phyloP scores from a whole-genome alignment of 2,888 invertebrate genomes.

The Azorinus chamasolen region DNA sequence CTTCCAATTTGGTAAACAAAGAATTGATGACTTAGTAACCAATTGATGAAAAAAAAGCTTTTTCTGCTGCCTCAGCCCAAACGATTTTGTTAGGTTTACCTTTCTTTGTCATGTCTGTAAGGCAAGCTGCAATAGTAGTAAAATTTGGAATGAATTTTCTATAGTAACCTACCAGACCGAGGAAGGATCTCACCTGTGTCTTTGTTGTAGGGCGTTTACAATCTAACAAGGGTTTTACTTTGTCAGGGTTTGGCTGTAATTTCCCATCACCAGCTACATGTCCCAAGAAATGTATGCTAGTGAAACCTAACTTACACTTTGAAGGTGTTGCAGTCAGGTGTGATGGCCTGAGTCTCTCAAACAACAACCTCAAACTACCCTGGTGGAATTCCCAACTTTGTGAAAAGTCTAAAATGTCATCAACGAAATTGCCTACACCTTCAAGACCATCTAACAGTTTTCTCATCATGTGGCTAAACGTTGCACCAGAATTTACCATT shows the following conservation, averaged over 20 bases:
- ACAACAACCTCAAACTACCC: constrained; percentile 29
- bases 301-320: constrained; percentile 27
- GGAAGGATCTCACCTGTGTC: constrained; percentile 25
- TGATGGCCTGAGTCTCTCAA: constrained; percentile 30
- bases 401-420: constrained; percentile 52
- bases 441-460: constrained; percentile 40
- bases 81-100: constrained; percentile 16
- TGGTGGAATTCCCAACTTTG: constrained; percentile 54
- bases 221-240: constrained; percentile 25
- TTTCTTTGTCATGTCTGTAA: constrained; percentile 58
- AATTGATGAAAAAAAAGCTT: constrained; percentile 14
- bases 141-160: constrained; percentile 53
- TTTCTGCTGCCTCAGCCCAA: constrained; percentile 18
- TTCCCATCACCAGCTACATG: constrained; percentile 39
- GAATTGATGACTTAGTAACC: constrained; percentile 5
- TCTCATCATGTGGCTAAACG: constrained; percentile 47
- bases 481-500: constrained; percentile 48
- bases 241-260: background rate
- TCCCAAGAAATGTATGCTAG: constrained; percentile 28
- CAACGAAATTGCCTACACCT: constrained; percentile 50
- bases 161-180: constrained; percentile 41
- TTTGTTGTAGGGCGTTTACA: constrained; percentile 8
- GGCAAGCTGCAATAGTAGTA: constrained; percentile 36
- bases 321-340: constrained; percentile 52
- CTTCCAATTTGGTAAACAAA: constrained; percentile 16